Evolutionary conservation across 1,140 invertebrate genomes (phyloP), one percentile per base, ranked within the genome.

Genomic region (Heterodera carotae): DNA sequence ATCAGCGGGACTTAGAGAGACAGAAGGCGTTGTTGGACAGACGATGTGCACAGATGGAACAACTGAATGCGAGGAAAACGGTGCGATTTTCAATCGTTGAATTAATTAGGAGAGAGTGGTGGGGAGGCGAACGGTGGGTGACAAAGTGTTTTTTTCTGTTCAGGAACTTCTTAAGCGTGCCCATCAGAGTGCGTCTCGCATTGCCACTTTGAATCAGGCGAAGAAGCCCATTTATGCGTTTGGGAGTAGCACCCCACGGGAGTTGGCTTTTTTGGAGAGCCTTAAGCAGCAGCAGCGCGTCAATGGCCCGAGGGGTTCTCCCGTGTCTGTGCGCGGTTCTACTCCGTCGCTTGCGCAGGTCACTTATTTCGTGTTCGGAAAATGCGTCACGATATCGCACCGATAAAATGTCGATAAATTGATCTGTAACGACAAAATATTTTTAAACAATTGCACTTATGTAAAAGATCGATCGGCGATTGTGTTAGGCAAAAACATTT

Each of bases 231-330:
- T 73, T 4, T 86, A 70, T 67, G 84, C 78, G 18, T 85, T 85
- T 62, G 84, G 84, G 0, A 81, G 78, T 15, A 80, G 76, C 8
- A 85, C 85, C 22, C 84, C 84, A 6, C 75, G 84, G 0, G 80
- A 83, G 34, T 67, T 86, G 18, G 62, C 76, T 10, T 85, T 83
- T 77, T 60, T 85, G 39, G 82, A 85, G 60, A 81, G 77, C 31
- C 39, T 83, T 1, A 56, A 75, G 15, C 81, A 83, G 64, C 77
- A 83, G 27, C 70, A 82, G 27, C 80, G 79, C 34, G 71, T 67
- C 43, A 78, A n/a, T 60, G 56, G 31, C 69, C 25, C 43, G 69
- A 60, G 27, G 33, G 12, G 27, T 12, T 10, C 59, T n/a, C 34
- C 69, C 59, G 8, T n/a, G 22, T 25, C 31, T n/a, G 29, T 59